Percentiles rank a stretch among this genome's conserved stretches.
Evolutionary conservation across 2,888 invertebrate genomes (phyloP).

Genomic region (Nipponacmea schrenckii): DNA sequence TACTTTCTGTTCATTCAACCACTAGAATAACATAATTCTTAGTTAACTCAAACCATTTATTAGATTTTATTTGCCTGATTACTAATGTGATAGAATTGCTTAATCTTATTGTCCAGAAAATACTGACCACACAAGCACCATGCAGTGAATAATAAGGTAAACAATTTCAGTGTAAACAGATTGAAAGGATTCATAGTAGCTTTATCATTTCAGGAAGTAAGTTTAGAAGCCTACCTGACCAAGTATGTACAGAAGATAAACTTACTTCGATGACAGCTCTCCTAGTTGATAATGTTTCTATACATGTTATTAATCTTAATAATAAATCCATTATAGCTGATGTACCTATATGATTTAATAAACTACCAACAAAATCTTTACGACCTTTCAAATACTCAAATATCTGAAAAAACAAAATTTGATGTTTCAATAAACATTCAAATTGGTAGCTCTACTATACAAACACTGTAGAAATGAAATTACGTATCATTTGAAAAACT

Average conservation of each 20-base stretch:
- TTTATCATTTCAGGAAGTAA: too few species aligned
- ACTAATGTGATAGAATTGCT: too few species aligned
- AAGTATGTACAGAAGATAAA: neutral
- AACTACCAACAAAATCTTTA: constrained; percentile 85
- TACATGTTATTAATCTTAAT: constrained; percentile 69
- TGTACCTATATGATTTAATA: constrained; percentile 90
- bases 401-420: constrained; percentile 89
- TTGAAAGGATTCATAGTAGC: too few species aligned
- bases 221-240: too few species aligned
- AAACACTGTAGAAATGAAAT: too few species aligned
- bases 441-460: neutral
- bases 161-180: too few species aligned
- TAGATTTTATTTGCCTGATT: too few species aligned
- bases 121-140: too few species aligned
- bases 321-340: constrained; percentile 95
- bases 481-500: too few species aligned
- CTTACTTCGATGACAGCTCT: constrained; percentile 72
- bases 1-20: constrained; percentile 88
- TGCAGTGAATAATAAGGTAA: too few species aligned
- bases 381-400: constrained; percentile 90
- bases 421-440: neutral
- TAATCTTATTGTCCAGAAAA: too few species aligned
- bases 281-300: constrained; percentile 80
- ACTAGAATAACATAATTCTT: constrained; percentile 72
- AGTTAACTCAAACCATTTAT: neutral